Evolutionary conservation across 2,888 invertebrate species (phyloP), one percentile per base, ranked within the genome.

Genomic region (Micoletzkya japonica): DNA sequence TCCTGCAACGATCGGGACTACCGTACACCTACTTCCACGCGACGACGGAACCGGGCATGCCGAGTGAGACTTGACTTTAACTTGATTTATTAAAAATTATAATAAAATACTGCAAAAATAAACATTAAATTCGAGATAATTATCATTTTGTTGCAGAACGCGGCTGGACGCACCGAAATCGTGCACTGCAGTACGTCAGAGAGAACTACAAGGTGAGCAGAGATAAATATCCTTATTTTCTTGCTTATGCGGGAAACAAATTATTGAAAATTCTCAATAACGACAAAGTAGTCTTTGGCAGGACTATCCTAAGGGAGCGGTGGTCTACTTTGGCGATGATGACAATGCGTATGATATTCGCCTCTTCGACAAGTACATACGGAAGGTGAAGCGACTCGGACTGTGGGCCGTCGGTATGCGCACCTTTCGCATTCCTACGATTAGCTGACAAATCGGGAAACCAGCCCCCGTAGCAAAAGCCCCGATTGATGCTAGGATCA

Each of bases 251-350:
- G 14, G 14, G 4, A 26, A 26, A 30, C 24, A 56, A 6, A 26
- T 26, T 20, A 6, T 56, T 56, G 28, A 30, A 56, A 56, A 44
- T 44, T 44, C 20, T 44, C 20, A 44, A 14, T 44, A 14, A 44
- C 20, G 10, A 14, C 10, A 14, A 14, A 14, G 20, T 28, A 56
- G 4, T 20, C 10, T 30, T 7, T 37, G 36, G 20, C 54, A 66
- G 64, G 54, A 66, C 49, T 74, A 72, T 67, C 52, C 59, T 49
- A 36, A 57, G 24, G 72, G 59, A 2, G 91, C 91, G 0, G 88
- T 91, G 0, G 85, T 91, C 1, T 91, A 91, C 85, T 91, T 91
- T 81, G 91, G 91, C 0, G 91, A 91, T 77, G 91, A 91, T 82
- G 91, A 91, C 85, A 91, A 91, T 82, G 72, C 81, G 0, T 90